Evolutionary conservation across 2,888 invertebrate species (phyloP), one percentile per base, ranked within the genome.

Genomic region (Hydropsyche betteni): DNA sequence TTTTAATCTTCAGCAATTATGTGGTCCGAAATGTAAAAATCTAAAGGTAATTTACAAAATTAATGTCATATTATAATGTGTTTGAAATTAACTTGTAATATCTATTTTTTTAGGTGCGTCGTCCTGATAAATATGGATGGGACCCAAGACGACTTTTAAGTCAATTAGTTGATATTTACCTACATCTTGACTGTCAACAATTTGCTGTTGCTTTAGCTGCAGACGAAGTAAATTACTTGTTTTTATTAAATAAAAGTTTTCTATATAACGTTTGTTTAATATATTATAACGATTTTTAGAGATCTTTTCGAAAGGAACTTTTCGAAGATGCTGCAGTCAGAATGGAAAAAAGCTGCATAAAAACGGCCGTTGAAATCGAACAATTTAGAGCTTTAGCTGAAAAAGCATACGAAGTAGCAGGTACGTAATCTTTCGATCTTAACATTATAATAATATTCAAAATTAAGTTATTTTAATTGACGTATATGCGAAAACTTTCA

Each of bases 111-210:
- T 80, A 88, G 88, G 98, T 98, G 72, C 92, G 94, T 75, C 94
- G 94, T 81, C 96, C 97, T 0, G 94, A 95, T 80, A 97, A 97
- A 85, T 99, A 98, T 84, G 96, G 96, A 10, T 99, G 99, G 99
- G 96, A 98, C 84, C 99, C 99, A 24, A 91, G 96, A 81, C 91
- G 93, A 80, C 88, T 99, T 80, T 89, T 99, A 76, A 93, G 95
- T 81, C 95, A 97, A 85, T 90, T 99, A 79, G 96, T 97, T 69
- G 96, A 97, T 85, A 98, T 99, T 84, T 99, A 99, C 88, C 89
- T 99, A 82, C 97, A 99, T 86, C 90, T 99, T 80, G 95, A 97
- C 90, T 94, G 95, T 87, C 92, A 94, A 84, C 90, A 91, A 83
- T 97, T 97, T 88, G 95, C 95, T 81, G 92, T 93, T 80, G 97